Evolutionary conservation across 2,888 invertebrate species (phyloP).

Genomic region (Leptinotarsa peninsularis): DNA sequence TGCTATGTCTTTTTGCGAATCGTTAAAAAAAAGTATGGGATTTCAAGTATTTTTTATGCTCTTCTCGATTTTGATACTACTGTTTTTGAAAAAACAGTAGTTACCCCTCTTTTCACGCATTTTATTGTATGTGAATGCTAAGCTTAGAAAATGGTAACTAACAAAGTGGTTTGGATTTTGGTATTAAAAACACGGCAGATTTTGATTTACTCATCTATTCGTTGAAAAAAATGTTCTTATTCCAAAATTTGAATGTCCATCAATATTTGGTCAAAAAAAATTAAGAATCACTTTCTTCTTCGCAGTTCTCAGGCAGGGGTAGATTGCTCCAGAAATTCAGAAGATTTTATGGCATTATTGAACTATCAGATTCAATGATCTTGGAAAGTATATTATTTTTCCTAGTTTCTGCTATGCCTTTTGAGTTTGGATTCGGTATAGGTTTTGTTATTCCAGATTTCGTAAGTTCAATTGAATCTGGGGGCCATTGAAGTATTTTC

Average conservation of each 20-base stretch:
- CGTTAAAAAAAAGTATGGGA: slow-evolving; percentile 11
- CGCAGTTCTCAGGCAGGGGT: neutral
- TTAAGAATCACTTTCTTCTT: neutral
- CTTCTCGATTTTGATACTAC: neutral
- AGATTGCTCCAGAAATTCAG: neutral
- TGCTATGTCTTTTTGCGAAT: slow-evolving; percentile 1
- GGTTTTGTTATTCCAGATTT: slow-evolving; percentile 2
- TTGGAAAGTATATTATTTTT: neutral
- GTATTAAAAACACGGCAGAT: neutral
- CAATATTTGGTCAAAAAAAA: neutral
- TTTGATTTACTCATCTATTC: neutral
- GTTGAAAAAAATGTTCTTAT: neutral
- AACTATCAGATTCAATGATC: slow-evolving; percentile 10
- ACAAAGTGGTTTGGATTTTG: neutral
- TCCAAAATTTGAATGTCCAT: neutral
- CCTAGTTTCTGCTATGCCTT: neutral
- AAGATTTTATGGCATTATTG: neutral
- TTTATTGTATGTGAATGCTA: neutral
- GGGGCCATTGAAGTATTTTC: slow-evolving; percentile 4
- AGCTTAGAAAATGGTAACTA: neutral
- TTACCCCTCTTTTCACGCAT: neutral
- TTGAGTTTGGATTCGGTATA: neutral
- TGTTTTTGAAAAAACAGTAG: neutral
- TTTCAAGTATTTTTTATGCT: neutral
- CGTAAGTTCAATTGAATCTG: slow-evolving; percentile 2